phyloP scores from a whole-genome alignment of 2,797 vertebrate species.

The Sebastolobus alascanus region DNA sequence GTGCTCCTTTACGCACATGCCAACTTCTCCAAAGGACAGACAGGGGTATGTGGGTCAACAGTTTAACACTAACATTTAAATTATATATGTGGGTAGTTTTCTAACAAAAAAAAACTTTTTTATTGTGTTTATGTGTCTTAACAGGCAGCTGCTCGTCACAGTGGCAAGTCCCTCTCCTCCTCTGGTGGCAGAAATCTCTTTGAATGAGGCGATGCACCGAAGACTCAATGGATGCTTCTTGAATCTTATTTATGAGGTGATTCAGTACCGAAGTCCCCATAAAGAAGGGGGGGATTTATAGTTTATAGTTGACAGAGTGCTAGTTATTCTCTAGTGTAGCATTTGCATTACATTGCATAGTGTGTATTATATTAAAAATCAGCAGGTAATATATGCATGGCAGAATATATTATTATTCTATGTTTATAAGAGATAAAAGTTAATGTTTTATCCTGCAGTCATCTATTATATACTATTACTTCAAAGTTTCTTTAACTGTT shows the following conservation, averaged over 20 bases:
- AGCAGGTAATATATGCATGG: conserved; percentile 15
- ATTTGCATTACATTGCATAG: neutral
- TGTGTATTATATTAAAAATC: conserved; percentile 4
- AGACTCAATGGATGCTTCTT: conserved; percentile 28
- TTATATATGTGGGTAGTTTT: neutral
- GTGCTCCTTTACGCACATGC: conserved; percentile 96
- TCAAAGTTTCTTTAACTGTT: neutral
- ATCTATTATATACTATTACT: neutral
- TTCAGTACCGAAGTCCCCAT: neutral
- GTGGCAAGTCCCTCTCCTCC: conserved; percentile 87
- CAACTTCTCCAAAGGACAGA: conserved; percentile 93
- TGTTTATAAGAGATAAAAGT: neutral
- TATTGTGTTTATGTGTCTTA: conserved; percentile 37
- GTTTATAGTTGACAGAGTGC: neutral
- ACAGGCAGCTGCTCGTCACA: conserved; percentile 88
- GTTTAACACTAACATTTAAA: conserved; percentile 10
- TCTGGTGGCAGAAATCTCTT: conserved; percentile 85
- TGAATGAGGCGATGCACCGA: conserved; percentile 80
- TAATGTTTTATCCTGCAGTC: neutral
- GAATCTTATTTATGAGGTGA: conserved; percentile 14
- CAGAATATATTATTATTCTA: conserved; percentile 2
- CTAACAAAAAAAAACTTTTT: neutral
- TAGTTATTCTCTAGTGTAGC: neutral
- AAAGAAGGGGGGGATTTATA: neutral
- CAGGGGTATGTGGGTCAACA: conserved; percentile 83